Conservation (phyloP, 2,113 vertebrate genomes). For the Aspiorhynchus laticeps region DNA sequence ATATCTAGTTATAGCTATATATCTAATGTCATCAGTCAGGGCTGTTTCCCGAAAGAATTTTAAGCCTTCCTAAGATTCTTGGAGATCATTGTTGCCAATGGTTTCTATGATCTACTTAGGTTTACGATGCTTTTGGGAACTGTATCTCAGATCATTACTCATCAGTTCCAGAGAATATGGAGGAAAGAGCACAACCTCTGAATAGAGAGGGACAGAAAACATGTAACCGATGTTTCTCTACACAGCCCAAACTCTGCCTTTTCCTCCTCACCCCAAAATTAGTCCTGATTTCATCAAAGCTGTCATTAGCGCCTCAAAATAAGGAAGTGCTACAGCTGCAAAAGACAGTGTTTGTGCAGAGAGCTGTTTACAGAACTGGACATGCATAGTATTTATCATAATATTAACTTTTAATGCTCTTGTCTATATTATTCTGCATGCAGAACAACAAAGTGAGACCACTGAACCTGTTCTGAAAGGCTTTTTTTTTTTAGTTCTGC, state of each 20-base stretch:
- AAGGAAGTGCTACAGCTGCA: constrained; percentile 28
- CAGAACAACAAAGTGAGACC: not conserved
- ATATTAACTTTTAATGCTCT: not conserved
- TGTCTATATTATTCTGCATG: not conserved
- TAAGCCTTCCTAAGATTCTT: not conserved
- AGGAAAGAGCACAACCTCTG: not conserved
- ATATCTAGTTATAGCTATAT: not conserved
- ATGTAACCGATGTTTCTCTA: not conserved
- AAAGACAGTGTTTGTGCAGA: constrained; percentile 2
- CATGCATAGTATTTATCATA: not conserved
- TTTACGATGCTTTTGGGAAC: constrained; percentile 5
- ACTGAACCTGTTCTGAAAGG: not conserved
- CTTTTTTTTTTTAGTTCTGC: not conserved
- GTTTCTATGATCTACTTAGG: not conserved
- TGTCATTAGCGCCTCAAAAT: constrained; percentile 7
- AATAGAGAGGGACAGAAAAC: not conserved
- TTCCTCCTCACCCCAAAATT: constrained; percentile 36
- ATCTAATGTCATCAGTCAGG: not conserved
- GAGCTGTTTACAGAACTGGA: constrained; percentile 2
- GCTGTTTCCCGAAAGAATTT: not conserved
- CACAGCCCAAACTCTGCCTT: constrained; percentile 23
- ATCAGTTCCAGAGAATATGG: not conserved
- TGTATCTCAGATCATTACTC: not conserved
- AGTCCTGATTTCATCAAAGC: not conserved
- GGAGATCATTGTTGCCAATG: not conserved